Conservation (phyloP, 2,113 vertebrate genomes). For the Stomatorhinus ivindoensis region DNA sequence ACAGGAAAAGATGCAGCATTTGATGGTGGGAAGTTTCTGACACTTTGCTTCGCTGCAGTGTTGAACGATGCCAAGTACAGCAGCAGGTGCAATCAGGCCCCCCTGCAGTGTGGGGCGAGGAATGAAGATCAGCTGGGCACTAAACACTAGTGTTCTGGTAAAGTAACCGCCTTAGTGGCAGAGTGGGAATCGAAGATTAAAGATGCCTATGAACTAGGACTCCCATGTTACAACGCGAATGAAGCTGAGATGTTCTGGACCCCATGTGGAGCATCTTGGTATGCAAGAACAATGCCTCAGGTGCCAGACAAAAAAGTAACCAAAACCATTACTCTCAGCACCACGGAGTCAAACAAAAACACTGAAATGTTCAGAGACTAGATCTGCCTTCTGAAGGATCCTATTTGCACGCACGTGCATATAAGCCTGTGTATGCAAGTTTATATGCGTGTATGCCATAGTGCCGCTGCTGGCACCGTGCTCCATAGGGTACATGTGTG, state of each 20-base stretch:
- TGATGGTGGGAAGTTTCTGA: slow-evolving; percentile 22
- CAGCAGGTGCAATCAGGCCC: not conserved
- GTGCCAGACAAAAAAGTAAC: not conserved
- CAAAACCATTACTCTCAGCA: not conserved
- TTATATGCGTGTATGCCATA: not conserved
- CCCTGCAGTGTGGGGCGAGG: not conserved
- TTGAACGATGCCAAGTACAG: not conserved
- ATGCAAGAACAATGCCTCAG: not conserved
- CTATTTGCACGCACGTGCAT: not conserved
- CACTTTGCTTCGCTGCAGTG: slow-evolving; percentile 25
- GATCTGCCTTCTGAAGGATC: not conserved
- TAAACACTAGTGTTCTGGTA: not conserved
- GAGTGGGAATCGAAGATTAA: not conserved
- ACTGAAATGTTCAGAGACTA: slow-evolving; percentile 39
- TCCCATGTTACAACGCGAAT: not conserved
- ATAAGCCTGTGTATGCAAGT: not conserved
- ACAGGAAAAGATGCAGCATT: not conserved
- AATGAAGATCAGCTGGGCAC: not conserved
- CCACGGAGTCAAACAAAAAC: slow-evolving; percentile 12
- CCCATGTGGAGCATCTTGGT: not conserved
- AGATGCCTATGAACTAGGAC: not conserved
- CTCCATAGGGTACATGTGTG: not conserved
- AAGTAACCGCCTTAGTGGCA: not conserved
- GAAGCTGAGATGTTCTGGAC: not conserved
- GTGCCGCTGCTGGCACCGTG: not conserved